A percentile compares a stretch with the other conserved stretches of the same genome.
These are phyloP conservation scores for Quadriops clusia DNA, from an alignment of 2,888 invertebrate species.

Conservation along the genomic window DNA sequence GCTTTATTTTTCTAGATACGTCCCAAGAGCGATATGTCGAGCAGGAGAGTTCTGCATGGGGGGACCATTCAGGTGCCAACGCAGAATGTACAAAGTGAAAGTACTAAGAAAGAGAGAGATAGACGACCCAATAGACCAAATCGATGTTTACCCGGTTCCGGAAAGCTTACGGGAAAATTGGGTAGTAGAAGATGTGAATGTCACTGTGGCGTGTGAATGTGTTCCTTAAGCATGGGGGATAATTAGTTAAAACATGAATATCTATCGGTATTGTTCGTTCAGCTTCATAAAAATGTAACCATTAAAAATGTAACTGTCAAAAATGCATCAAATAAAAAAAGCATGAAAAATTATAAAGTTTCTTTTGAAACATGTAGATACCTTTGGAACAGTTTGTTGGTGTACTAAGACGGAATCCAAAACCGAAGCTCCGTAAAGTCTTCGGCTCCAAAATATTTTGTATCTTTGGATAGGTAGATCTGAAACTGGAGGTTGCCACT, in stretches of 20 bases:
- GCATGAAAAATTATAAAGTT: slow-evolving; percentile 4
- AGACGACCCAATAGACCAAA: slow-evolving; percentile 15
- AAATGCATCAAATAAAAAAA: slow-evolving; percentile 5
- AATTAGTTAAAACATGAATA: slow-evolving; percentile 3
- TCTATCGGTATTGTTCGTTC: neutral
- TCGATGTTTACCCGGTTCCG: slow-evolving; percentile 20
- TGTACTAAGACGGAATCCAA: slow-evolving; percentile 52
- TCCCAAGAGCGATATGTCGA: slow-evolving; percentile 28
- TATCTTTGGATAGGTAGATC: slow-evolving; percentile 60
- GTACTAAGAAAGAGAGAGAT: slow-evolving; percentile 25
- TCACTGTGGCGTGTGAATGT: slow-evolving; percentile 36
- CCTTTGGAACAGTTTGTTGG: slow-evolving; percentile 50
- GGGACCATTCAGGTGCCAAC: slow-evolving; percentile 23
- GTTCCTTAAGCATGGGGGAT: slow-evolving; percentile 13
- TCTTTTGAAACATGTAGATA: slow-evolving; percentile 24
- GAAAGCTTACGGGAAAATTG: slow-evolving; percentile 28
- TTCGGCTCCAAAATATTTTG: slow-evolving; percentile 63
- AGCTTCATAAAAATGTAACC: neutral
- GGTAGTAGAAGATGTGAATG: slow-evolving; percentile 25
- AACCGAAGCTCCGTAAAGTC: slow-evolving; percentile 48
- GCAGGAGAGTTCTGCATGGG: slow-evolving; percentile 24
- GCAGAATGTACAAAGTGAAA: slow-evolving; percentile 27
- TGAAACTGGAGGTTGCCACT: slow-evolving; percentile 58
- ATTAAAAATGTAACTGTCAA: slow-evolving; percentile 2
- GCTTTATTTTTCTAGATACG: slow-evolving; percentile 20